Evolutionary conservation across 92 coral and sea anemone species (phyloP).

Genomic region (Muricea muricata): DNA sequence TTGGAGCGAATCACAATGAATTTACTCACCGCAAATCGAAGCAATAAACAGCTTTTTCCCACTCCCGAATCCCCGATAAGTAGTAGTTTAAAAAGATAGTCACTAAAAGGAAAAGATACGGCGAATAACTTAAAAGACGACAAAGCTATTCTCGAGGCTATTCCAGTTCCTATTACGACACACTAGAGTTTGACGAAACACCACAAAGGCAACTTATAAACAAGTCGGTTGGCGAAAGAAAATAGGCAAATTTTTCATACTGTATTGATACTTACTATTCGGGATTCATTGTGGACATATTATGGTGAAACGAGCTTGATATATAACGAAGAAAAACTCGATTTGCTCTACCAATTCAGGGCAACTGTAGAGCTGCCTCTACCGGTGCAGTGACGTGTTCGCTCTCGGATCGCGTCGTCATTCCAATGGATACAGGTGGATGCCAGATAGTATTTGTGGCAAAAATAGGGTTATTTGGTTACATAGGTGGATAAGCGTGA

Average conservation of each 20-base stretch:
- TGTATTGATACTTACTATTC: slow-evolving; percentile 95
- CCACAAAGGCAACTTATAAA: not conserved
- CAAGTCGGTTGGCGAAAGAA: not conserved
- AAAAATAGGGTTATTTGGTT: not conserved
- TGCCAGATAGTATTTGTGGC: not conserved
- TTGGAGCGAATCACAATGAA: slow-evolving; percentile 18
- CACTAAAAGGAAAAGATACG: slow-evolving; percentile 74
- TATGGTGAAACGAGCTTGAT: slow-evolving; percentile 83
- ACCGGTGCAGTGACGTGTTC: slow-evolving; percentile 66
- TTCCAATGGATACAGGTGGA: too few relatives aligned
- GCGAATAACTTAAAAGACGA: slow-evolving; percentile 19
- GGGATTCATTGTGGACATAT: slow-evolving; percentile 99
- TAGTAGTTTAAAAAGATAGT: slow-evolving; percentile 98
- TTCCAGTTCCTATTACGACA: slow-evolving; percentile 37
- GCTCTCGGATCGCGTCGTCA: slow-evolving; percentile 68
- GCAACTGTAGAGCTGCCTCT: slow-evolving; percentile 44
- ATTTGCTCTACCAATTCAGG: slow-evolving; percentile 77
- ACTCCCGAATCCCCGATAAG: slow-evolving; percentile 99
- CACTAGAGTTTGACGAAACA: not conserved
- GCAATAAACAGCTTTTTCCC: slow-evolving; percentile 98
- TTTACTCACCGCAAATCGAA: slow-evolving; percentile 99
- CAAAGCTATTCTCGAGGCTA: too few relatives aligned
- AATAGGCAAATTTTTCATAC: slow-evolving; percentile 14
- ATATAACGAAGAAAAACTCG: slow-evolving; percentile 71
- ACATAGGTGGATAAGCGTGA: too few relatives aligned